Conservation (phyloP, 2,113 vertebrate species). For the Pantherophis guttatus region DNA sequence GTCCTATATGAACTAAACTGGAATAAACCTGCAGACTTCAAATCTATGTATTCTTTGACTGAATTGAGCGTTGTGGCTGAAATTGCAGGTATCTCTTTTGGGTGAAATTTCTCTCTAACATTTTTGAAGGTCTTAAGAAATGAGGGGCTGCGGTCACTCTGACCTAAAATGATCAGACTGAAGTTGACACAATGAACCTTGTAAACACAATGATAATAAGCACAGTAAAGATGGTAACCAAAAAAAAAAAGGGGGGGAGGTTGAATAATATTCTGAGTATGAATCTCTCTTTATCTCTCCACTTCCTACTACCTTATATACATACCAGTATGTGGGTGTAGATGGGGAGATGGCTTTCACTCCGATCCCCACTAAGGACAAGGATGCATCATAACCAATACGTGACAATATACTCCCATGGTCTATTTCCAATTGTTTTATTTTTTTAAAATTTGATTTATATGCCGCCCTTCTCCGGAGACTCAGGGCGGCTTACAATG, state of each 20-base stretch:
- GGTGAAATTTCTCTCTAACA: not conserved
- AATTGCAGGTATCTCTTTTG: not conserved
- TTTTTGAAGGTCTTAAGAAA: not conserved
- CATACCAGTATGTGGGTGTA: not conserved
- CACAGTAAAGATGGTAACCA: not conserved
- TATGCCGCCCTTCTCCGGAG: too few species aligned
- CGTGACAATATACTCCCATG: not conserved
- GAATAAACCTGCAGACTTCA: not conserved
- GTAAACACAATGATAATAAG: too few species aligned
- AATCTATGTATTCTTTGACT: not conserved
- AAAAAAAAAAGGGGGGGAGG: not conserved
- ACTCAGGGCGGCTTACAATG: too few species aligned
- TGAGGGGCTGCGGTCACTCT: not conserved
- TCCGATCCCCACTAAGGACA: not conserved
- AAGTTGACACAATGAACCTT: not conserved
- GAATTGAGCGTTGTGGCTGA: not conserved
- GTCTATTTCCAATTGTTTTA: too few species aligned
- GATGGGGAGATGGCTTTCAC: not conserved
- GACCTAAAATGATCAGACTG: not conserved
- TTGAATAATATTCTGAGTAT: not conserved
- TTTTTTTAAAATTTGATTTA: too few species aligned
- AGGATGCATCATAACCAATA: not conserved
- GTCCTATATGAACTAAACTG: not conserved
- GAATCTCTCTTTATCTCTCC: not conserved
- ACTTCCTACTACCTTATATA: not conserved